Evolutionary conservation across 1,140 invertebrate species (phyloP), one percentile per base, ranked within the genome.

Genomic region (Dendrolimus kikuchii): DNA sequence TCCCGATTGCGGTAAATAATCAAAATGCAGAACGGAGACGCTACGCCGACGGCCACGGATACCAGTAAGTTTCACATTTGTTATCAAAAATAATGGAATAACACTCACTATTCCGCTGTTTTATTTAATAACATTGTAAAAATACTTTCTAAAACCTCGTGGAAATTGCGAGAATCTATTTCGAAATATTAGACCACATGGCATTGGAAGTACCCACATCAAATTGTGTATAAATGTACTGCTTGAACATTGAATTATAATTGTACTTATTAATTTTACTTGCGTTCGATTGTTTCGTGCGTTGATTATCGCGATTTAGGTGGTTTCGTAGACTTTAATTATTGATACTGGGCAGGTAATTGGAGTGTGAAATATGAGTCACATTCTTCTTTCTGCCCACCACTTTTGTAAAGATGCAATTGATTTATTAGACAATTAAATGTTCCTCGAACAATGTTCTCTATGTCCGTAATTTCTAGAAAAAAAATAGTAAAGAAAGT

Each of bases 351-450:
- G 68, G 76, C 72, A 78, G 71, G 64, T 71, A 85, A 83, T 82
- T 85, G 66, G 81, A 82, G 81, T 85, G 81, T 85, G 81, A 85
- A 83, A 74, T 68, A 66, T 81, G 81, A 82, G 69, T 85, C 80
- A 85, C 68, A 74, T 81, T 68, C 69, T 62, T 64, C 55, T 64
- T 62, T 59, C 75, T 68, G 62, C 77, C 77, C 74, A 79, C 80
- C 58, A 76, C 46, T 64, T 68, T 66, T 72, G 60, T 68, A 77
- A 78, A 81, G 78, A 79, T 81, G 65, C 63, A 65, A 60, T 55
- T 73, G 60, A 77, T 77, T 81, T 74, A 75, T 79, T 73, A 68
- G 63, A 56, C 62, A 67, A 51, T 64, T 59, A 50, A 57, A 65
- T 60, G 38, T 23, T 23, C 23, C 23, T 23, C 23, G 54, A 37